A percentile compares a stretch with the other conserved stretches of the same genome.
Conservation (phyloP, 2,113 vertebrate species). For the Fregetta grallaria region DNA sequence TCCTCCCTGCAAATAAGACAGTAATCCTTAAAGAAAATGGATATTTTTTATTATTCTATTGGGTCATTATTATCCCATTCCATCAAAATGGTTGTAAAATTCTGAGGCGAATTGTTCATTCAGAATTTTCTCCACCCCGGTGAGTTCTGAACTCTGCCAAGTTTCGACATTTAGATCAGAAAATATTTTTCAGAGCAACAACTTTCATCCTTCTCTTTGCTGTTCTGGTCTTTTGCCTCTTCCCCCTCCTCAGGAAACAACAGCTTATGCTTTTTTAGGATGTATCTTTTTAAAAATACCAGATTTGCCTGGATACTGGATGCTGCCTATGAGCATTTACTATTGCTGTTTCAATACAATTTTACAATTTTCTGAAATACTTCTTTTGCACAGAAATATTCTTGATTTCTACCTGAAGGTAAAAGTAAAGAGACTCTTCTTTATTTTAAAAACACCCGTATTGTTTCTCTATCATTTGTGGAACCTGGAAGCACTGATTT, state of each 20-base stretch:
- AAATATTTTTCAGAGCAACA: background rate
- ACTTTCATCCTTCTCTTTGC: background rate
- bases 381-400: background rate
- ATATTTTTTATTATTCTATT: background rate
- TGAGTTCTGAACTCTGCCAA: background rate
- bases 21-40: background rate
- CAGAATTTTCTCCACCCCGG: background rate
- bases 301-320: background rate
- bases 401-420: background rate
- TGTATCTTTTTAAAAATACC: background rate
- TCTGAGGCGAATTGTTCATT: background rate
- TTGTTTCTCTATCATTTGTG: background rate
- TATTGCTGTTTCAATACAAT: background rate
- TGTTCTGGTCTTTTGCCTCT: background rate
- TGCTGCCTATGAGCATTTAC: background rate
- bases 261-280: background rate
- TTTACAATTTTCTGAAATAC: background rate
- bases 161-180: background rate
- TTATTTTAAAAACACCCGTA: background rate
- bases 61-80: background rate
- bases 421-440: background rate
- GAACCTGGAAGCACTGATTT: background rate
- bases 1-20: background rate
- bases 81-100: background rate
- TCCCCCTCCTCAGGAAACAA: background rate